Evolutionary conservation across 2,797 vertebrate genomes (phyloP).

Genomic region (Carcharodon carcharias): DNA sequence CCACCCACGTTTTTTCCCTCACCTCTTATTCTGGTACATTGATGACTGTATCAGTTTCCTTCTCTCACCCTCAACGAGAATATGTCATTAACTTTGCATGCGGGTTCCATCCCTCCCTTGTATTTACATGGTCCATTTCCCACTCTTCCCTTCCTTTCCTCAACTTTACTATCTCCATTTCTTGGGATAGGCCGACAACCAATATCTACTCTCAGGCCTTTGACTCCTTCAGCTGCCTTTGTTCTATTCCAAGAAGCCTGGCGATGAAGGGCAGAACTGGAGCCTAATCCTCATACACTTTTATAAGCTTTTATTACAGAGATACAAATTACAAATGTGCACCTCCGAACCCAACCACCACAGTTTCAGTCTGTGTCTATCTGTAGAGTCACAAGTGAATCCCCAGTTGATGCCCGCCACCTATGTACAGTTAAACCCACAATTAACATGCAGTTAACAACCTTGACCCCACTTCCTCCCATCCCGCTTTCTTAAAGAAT

Average conservation of each 20-base stretch:
- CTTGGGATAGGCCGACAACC: not conserved
- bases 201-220: not conserved
- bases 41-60: not conserved
- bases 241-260: not conserved
- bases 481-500: not conserved
- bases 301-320: not conserved
- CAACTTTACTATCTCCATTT: not conserved
- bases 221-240: not conserved
- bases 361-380: not conserved
- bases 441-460: not conserved
- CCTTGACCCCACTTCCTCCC: not conserved
- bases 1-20: not conserved
- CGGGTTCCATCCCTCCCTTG: not conserved
- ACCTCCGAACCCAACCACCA: not conserved
- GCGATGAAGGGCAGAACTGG: not conserved
- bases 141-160: not conserved
- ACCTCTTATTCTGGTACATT: not conserved
- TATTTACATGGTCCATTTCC: too few relatives aligned
- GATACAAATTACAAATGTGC: not conserved
- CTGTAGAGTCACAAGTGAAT: not conserved
- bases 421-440: not conserved
- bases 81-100: not conserved
- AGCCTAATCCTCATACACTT: not conserved
- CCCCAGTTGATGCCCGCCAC: not conserved
- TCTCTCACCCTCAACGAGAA: not conserved